A percentile compares a stretch with the other conserved stretches of the same genome.
Conservation (phyloP, 2,113 vertebrate species). For the Calidris pygmaea region DNA sequence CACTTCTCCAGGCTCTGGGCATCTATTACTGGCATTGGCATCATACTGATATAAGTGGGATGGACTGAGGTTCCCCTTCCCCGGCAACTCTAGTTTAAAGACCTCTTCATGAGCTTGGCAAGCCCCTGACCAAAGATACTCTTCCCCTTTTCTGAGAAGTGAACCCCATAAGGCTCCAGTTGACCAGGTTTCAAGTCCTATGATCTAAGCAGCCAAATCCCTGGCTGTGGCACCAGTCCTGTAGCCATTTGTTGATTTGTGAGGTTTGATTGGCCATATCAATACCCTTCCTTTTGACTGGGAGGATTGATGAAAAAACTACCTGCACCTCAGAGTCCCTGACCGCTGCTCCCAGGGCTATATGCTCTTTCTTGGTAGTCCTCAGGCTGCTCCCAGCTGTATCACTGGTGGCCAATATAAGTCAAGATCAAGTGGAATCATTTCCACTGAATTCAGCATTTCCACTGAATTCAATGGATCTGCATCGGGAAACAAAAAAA, state of each 20-base stretch:
- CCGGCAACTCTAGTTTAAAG: neutral
- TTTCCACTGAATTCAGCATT: neutral
- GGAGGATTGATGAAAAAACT: neutral
- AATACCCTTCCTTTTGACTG: neutral
- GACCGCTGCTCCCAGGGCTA: neutral
- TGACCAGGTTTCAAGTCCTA: neutral
- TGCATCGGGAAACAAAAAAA: neutral
- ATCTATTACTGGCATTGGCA: neutral
- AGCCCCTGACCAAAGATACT: neutral
- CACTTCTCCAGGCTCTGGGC: neutral
- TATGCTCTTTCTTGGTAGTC: neutral
- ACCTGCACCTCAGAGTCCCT: neutral
- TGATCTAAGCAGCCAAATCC: neutral
- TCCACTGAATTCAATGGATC: neutral
- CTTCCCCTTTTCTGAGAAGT: neutral
- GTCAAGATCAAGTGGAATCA: neutral
- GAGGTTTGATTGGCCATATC: neutral
- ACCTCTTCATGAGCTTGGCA: neutral
- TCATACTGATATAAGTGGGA: neutral
- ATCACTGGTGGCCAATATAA: neutral
- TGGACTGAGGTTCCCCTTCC: neutral
- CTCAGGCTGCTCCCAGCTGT: neutral
- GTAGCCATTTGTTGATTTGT: neutral
- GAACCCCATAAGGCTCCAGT: neutral
- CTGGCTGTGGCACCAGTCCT: neutral